phyloP scores from a whole-genome alignment of 2,888 invertebrate species.

The Scaptomyza tumidula region DNA sequence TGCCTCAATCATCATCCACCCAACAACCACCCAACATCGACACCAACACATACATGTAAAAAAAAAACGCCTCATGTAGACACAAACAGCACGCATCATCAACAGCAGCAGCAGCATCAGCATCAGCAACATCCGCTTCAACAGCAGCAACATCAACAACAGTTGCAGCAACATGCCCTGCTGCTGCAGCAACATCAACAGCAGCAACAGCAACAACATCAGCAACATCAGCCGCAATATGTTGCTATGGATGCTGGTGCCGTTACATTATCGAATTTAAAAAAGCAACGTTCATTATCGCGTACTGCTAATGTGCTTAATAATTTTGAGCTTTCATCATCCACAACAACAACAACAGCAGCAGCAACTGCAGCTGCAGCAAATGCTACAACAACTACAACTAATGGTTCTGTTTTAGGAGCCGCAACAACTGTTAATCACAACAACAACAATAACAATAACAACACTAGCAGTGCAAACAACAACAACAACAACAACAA shows the following conservation, averaged over 20 bases:
- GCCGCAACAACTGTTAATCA: conserved; percentile 75
- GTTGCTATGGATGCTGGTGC: conserved; percentile 74
- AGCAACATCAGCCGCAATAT: conserved; percentile 66
- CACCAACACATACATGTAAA: conserved; percentile 20
- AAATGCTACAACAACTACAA: conserved; percentile 54
- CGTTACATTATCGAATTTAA: conserved; percentile 94
- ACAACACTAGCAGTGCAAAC: conserved; percentile 82
- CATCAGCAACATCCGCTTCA: conserved; percentile 52
- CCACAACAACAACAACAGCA: conserved; percentile 39
- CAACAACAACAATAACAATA: conserved; percentile 72
- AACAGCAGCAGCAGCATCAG: conserved; percentile 43
- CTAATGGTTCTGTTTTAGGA: conserved; percentile 85
- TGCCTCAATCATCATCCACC: conserved; percentile 52
- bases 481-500: conserved; percentile 82
- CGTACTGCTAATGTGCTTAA: conserved; percentile 85
- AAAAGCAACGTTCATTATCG: conserved; percentile 95
- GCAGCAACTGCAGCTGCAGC: conserved; percentile 44
- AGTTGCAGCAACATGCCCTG: conserved; percentile 53
- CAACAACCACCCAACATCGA: conserved; percentile 42
- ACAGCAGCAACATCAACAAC: conserved; percentile 56
- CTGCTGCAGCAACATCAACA: conserved; percentile 71
- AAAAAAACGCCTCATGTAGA: conserved; percentile 60
- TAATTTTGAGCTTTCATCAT: conserved; percentile 68
- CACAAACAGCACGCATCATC: conserved; percentile 76
- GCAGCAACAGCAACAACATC: conserved; percentile 56